A percentile compares a stretch with the other conserved stretches of the same genome.
Conservation (phyloP, 2,797 vertebrate species). For the Halcyon leucocephala region DNA sequence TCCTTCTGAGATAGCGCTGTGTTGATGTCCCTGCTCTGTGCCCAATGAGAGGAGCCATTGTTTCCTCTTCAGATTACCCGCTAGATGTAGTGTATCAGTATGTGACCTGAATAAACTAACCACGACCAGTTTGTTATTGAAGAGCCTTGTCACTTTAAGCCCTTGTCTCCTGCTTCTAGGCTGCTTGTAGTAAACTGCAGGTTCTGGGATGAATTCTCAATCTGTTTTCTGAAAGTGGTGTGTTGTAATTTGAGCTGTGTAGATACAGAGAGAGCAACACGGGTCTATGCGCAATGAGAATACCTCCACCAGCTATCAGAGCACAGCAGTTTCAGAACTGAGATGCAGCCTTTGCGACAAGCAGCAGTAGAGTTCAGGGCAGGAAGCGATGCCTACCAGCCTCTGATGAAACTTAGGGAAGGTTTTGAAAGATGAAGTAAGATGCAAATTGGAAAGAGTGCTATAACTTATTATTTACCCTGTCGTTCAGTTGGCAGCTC, state of each 20-base stretch:
- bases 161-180: neutral
- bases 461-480: neutral
- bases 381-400: neutral
- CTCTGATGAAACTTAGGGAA: neutral
- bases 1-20: neutral
- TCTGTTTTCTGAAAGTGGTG: neutral
- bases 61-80: constrained; percentile 13
- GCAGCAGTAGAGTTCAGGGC: neutral
- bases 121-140: neutral
- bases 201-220: neutral
- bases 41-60: neutral
- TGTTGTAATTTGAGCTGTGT: neutral
- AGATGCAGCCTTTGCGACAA: neutral
- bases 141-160: neutral
- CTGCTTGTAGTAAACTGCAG: neutral
- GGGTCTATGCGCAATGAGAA: neutral
- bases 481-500: neutral
- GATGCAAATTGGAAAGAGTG: neutral
- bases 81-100: neutral
- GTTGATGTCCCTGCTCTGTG: neutral
- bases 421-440: neutral
- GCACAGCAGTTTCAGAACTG: neutral
- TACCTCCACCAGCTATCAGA: neutral
- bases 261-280: neutral
- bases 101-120: constrained; percentile 14